Conservation (phyloP, 35 echinoderm and acorn worm species). For the Diadema setosum region DNA sequence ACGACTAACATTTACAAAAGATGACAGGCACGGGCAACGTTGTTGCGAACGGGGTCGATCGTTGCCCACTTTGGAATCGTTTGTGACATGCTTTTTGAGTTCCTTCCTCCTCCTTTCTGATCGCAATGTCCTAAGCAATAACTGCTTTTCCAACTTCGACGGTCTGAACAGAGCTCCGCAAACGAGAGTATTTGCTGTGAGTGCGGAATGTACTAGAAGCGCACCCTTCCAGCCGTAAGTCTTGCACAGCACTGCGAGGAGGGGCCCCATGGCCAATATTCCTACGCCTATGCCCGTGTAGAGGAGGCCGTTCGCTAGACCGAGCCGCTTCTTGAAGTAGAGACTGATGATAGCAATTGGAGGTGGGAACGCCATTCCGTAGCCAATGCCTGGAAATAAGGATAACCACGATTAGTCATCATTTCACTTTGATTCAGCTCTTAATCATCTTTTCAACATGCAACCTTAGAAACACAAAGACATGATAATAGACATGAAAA, state of each 20-base stretch:
- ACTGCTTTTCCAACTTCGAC: neutral
- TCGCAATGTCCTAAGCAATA: no score
- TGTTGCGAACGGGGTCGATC: neutral
- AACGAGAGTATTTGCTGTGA: neutral
- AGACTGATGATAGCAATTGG: neutral
- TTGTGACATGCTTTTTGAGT: neutral
- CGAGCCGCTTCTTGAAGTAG: slow-evolving; percentile 6
- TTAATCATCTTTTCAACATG: no score
- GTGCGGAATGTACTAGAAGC: neutral
- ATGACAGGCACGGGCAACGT: neutral
- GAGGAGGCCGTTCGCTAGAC: neutral
- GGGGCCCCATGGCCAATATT: neutral
- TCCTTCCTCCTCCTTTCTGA: neutral
- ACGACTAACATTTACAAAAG: neutral
- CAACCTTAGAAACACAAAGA: no score
- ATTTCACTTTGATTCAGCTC: no score
- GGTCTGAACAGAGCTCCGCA: neutral
- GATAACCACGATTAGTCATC: no score
- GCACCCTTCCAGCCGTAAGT: slow-evolving; percentile 10
- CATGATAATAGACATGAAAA: no score
- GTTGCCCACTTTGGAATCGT: neutral
- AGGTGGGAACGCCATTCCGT: neutral
- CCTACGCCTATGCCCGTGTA: neutral
- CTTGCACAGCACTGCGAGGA: neutral
- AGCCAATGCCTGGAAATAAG: neutral